Evolutionary conservation across 2,888 invertebrate species (phyloP).

Genomic region (Lumbricus terrestris): DNA sequence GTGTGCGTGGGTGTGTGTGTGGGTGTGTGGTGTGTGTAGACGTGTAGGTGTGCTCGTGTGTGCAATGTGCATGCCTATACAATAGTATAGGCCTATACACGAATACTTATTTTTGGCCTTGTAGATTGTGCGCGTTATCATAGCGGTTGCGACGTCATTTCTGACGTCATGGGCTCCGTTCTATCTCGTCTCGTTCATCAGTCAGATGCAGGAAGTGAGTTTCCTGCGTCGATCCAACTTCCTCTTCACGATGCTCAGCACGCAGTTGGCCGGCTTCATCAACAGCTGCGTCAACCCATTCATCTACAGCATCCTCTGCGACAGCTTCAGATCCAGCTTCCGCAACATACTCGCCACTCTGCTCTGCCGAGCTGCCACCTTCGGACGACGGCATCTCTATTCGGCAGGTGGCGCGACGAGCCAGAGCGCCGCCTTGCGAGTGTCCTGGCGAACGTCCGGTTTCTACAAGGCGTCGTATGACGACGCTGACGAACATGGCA

Average conservation of each 20-base stretch:
- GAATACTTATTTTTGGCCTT: conserved; percentile 28
- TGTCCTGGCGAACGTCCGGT: conserved; percentile 15
- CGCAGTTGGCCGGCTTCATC: conserved; percentile 60
- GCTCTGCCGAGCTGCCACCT: background rate
- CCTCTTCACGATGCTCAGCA: conserved; percentile 61
- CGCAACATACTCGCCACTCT: conserved; percentile 40
- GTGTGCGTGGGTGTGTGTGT: too few species aligned
- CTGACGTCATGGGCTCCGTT: conserved; percentile 61
- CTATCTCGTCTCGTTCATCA: conserved; percentile 60
- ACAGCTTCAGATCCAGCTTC: conserved; percentile 58
- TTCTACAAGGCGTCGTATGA: background rate
- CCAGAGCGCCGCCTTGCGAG: conserved; percentile 10
- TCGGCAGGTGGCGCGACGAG: background rate
- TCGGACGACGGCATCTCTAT: background rate
- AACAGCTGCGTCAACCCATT: conserved; percentile 62
- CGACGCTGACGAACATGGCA: background rate
- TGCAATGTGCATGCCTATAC: too few species aligned
- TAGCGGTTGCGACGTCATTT: conserved; percentile 60
- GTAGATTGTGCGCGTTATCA: conserved; percentile 61
- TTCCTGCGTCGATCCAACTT: conserved; percentile 58
- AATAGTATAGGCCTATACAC: too few species aligned
- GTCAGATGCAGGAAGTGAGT: conserved; percentile 55
- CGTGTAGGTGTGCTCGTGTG: too few species aligned
- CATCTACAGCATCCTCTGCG: conserved; percentile 61
- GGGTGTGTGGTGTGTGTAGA: too few species aligned